Evolutionary conservation across 2,888 invertebrate species (phyloP).

Genomic region (Oligia latruncula): DNA sequence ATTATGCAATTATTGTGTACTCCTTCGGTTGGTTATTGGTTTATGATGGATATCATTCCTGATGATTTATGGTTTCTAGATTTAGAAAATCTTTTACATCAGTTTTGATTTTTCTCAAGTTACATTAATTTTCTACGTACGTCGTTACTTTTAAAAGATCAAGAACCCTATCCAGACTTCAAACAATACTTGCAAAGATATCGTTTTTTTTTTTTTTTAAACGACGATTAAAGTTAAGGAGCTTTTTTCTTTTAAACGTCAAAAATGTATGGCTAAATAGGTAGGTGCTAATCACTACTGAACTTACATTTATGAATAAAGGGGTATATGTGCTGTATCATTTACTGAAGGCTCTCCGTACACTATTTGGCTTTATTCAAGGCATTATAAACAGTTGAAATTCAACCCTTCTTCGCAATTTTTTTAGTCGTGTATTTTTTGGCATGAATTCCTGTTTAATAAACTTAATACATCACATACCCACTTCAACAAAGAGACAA

Average conservation of each 20-base stretch:
- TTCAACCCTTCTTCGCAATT: not conserved
- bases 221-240: not conserved
- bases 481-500: slow-evolving; percentile 36
- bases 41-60: not conserved
- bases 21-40: slow-evolving; percentile 47
- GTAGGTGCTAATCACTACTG: not conserved
- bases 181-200: not conserved
- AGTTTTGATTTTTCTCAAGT: not conserved
- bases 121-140: not conserved
- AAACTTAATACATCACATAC: slow-evolving; percentile 16
- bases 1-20: slow-evolving; percentile 56
- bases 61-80: not conserved
- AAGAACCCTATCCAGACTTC: not conserved
- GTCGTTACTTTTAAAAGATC: not conserved
- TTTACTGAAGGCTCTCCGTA: not conserved
- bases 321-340: not conserved
- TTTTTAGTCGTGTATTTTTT: not conserved
- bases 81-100: not conserved
- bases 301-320: not conserved
- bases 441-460: slow-evolving; percentile 18
- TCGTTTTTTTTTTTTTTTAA: not conserved
- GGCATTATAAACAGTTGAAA: not conserved
- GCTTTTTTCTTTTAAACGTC: not conserved
- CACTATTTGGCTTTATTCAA: not conserved
- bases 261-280: not conserved